Evolutionary conservation across 2,797 vertebrate species (phyloP).

Genomic region (Ptychadena robeensis): DNA sequence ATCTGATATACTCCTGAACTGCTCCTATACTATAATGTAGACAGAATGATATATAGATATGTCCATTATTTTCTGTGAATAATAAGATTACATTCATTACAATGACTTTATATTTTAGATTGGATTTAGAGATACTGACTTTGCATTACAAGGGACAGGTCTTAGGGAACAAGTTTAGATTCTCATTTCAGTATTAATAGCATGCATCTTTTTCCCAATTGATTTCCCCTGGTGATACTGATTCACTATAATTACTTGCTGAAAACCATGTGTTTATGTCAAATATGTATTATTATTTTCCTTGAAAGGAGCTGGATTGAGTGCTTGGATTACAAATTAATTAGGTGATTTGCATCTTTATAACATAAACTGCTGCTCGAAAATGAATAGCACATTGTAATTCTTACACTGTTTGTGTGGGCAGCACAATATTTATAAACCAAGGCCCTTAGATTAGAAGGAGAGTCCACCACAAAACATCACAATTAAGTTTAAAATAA

Average conservation of each 20-base stretch:
- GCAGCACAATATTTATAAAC: slow-evolving; percentile 43
- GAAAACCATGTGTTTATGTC: slow-evolving; percentile 62
- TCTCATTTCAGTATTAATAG: slow-evolving; percentile 60
- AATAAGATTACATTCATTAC: slow-evolving; percentile 33
- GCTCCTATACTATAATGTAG: slow-evolving; percentile 8
- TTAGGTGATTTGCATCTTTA: slow-evolving; percentile 61
- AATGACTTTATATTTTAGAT: slow-evolving; percentile 31
- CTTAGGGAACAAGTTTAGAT: slow-evolving; percentile 55
- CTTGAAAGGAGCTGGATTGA: slow-evolving; percentile 59
- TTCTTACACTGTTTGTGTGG: slow-evolving; percentile 43
- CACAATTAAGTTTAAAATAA: neutral
- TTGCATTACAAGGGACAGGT: slow-evolving; percentile 42
- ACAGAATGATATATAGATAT: slow-evolving; percentile 25
- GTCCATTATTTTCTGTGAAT: slow-evolving; percentile 23
- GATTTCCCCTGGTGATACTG: slow-evolving; percentile 60
- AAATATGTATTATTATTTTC: slow-evolving; percentile 62
- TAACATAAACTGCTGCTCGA: slow-evolving; percentile 46
- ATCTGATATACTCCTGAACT: neutral
- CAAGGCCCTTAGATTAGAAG: slow-evolving; percentile 7
- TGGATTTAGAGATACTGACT: slow-evolving; percentile 42
- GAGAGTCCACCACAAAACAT: neutral
- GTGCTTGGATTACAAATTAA: slow-evolving; percentile 60
- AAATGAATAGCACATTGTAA: slow-evolving; percentile 48
- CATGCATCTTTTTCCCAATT: slow-evolving; percentile 55
- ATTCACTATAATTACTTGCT: slow-evolving; percentile 60